Evolutionary conservation across 2,888 invertebrate species (phyloP).

Genomic region (Tromatobia lineatoria): DNA sequence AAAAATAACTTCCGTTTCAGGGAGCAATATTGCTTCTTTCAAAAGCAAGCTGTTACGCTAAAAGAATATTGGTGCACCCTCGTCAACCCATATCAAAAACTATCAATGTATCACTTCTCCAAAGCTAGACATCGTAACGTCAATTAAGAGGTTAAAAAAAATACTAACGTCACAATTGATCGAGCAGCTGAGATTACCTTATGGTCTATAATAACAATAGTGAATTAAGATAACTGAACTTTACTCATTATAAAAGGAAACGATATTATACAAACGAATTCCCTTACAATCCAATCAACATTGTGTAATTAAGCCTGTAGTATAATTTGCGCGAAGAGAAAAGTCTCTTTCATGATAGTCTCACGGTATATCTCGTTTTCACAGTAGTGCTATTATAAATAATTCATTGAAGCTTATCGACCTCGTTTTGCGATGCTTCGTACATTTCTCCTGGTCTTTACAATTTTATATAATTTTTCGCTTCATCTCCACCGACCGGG

Average conservation of each 20-base stretch:
- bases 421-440: conserved; percentile 25
- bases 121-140: not conserved
- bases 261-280: conserved; percentile 36
- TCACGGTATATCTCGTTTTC: conserved; percentile 12
- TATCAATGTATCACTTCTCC: not conserved
- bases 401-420: conserved; percentile 59
- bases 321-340: conserved; percentile 22
- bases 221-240: not conserved
- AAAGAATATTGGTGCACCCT: not conserved
- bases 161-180: not conserved
- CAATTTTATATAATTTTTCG: conserved; percentile 12
- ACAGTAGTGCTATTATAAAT: conserved; percentile 48
- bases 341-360: not conserved
- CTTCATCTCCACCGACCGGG: not conserved
- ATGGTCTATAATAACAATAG: not conserved
- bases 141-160: not conserved
- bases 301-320: conserved; percentile 22
- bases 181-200: not conserved
- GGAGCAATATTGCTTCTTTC: too few relatives aligned
- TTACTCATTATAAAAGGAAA: not conserved
- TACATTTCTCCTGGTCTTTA: not conserved
- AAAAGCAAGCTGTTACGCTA: too few relatives aligned
- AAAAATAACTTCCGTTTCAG: too few relatives aligned
- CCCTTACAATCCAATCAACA: conserved; percentile 32
- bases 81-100: not conserved